Percentiles rank a stretch among this genome's conserved stretches.
Conservation (phyloP, 2,113 vertebrate genomes). For the Tenebrosternarchus preto region DNA sequence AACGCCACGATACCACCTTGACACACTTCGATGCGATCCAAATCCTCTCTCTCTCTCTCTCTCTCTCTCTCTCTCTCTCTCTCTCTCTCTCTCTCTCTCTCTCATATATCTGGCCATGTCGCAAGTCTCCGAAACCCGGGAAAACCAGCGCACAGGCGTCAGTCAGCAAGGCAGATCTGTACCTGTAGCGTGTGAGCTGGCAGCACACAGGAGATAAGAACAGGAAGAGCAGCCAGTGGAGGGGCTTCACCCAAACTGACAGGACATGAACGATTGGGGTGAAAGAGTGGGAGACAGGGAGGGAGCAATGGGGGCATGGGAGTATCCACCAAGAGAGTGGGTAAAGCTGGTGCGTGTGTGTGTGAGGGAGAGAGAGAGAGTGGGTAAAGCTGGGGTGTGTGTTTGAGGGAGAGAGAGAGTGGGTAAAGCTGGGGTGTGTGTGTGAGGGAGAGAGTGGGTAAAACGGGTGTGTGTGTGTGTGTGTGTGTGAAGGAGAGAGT, state of each 20-base stretch:
- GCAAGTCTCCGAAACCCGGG: slow-evolving; percentile 47
- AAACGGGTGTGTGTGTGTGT: too few species aligned
- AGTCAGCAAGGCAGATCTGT: background rate
- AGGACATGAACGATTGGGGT: slow-evolving; percentile 58
- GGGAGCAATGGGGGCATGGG: slow-evolving; percentile 66
- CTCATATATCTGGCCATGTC: slow-evolving; percentile 50
- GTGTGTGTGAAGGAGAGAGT: too few species aligned
- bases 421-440: slow-evolving; percentile 38
- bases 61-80: slow-evolving; percentile 20
- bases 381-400: too few species aligned
- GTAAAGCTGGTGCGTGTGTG: background rate
- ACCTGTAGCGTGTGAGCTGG: slow-evolving; percentile 61
- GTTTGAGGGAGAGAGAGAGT: slow-evolving; percentile 62
- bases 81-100: slow-evolving; percentile 36
- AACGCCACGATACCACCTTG: slow-evolving; percentile 65
- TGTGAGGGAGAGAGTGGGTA: slow-evolving; percentile 51
- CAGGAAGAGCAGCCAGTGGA: slow-evolving; percentile 60
- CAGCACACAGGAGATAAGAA: slow-evolving; percentile 77
- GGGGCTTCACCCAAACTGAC: slow-evolving; percentile 38
- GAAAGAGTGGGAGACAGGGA: slow-evolving; percentile 71
- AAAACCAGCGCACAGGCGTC: slow-evolving; percentile 1
- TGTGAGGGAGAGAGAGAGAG: slow-evolving; percentile 39
- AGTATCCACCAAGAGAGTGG: slow-evolving; percentile 53
- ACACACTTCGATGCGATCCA: slow-evolving; percentile 72
- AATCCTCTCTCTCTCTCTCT: slow-evolving; percentile 62